Conservation (phyloP, 2,888 invertebrate genomes). For the Emmelina monodactyla region DNA sequence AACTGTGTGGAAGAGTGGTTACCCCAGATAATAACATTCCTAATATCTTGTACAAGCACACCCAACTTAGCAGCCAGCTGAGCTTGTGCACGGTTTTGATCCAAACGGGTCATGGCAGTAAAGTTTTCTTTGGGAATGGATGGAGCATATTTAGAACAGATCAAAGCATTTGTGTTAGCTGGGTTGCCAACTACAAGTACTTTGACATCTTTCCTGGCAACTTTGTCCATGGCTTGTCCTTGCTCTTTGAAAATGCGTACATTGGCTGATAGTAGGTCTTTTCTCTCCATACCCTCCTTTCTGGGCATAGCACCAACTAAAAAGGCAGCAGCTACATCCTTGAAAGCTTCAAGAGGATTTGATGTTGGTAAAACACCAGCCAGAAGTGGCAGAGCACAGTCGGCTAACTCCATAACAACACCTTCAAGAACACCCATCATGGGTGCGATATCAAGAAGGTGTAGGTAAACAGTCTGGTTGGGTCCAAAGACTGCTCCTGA, state of each 20-base stretch:
- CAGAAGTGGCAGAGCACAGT: conserved; percentile 92
- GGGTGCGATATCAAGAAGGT: conserved; percentile 92
- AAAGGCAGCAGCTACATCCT: conserved; percentile 94
- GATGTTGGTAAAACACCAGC: conserved; percentile 85
- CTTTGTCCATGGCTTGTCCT: conserved; percentile 91
- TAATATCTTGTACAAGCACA: conserved; percentile 76
- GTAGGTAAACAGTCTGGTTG: conserved; percentile 85
- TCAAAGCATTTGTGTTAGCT: conserved; percentile 97
- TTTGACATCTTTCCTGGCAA: conserved; percentile 92
- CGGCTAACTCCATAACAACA: conserved; percentile 96
- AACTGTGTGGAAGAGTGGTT: conserved; percentile 99
- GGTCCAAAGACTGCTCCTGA: conserved; percentile 96
- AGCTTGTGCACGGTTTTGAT: conserved; percentile 96
- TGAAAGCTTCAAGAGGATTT: conserved; percentile 91
- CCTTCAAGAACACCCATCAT: conserved; percentile 98
- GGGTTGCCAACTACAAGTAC: conserved; percentile 98
- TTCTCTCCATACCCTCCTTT: conserved; percentile 96
- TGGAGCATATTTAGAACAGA: conserved; percentile 94
- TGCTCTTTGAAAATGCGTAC: conserved; percentile 98
- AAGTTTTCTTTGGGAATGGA: conserved; percentile 96
- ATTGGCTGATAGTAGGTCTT: conserved; percentile 96
- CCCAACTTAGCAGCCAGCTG: conserved; percentile 80
- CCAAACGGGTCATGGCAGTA: conserved; percentile 96
- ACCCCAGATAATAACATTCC: conserved; percentile 97
- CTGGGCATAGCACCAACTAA: conserved; percentile 98